Evolutionary conservation across 2,888 invertebrate species (phyloP).

Genomic region (Papilio demoleus): DNA sequence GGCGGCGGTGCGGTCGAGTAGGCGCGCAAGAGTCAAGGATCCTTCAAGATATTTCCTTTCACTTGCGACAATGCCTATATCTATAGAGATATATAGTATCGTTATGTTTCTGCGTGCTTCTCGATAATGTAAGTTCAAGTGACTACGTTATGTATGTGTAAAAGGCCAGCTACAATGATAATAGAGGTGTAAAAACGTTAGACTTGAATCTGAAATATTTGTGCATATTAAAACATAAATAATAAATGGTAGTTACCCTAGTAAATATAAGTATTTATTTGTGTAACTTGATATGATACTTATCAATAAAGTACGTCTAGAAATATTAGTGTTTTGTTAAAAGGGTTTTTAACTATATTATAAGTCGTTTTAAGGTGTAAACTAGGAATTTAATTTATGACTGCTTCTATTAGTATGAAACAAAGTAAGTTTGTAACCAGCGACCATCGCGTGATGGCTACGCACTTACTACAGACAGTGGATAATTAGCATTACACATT

Average conservation of each 20-base stretch:
- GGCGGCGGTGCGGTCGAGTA: conserved; percentile 54
- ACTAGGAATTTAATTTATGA: background rate
- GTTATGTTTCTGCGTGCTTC: conserved; percentile 44
- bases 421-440: background rate
- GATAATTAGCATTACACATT: background rate
- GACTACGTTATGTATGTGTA: conserved; percentile 35
- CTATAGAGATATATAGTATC: conserved; percentile 48
- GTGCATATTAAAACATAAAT: background rate
- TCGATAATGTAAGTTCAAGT: conserved; percentile 45
- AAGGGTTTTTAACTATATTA: background rate
- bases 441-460: background rate
- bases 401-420: background rate
- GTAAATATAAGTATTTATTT: background rate
- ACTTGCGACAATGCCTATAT: conserved; percentile 76
- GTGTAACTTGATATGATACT: background rate
- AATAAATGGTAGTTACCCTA: too few species aligned
- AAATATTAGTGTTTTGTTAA: background rate
- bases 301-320: background rate
- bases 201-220: conserved; percentile 18
- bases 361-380: background rate
- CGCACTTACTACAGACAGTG: too few species aligned
- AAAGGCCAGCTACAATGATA: conserved; percentile 36
- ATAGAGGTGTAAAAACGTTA: conserved; percentile 28
- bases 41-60: conserved; percentile 82
- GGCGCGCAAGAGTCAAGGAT: conserved; percentile 81